Evolutionary conservation across 2,113 vertebrate species (phyloP), one percentile per base, ranked within the genome.

Genomic region (Strigops habroptila): DNA sequence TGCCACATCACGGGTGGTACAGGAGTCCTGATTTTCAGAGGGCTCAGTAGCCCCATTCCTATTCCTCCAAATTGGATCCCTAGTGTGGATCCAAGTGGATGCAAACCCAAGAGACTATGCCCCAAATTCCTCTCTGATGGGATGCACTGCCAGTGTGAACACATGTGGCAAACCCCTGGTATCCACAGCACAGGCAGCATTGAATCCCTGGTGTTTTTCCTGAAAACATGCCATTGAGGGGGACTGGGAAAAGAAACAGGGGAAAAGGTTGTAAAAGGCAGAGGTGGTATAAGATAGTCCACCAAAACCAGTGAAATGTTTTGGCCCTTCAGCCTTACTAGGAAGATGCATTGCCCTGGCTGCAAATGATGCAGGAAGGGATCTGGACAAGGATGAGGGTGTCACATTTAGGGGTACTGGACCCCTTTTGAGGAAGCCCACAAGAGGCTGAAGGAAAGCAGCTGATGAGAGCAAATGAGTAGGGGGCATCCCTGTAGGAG

Each of bases 261-360:
- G 12, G 14, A 3, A 3, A 86, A 77, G 48, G 7, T 53, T 16
- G 3, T 49, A 18, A 52, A 90, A 83, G 30, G 8, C 0, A 7
- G 7, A 3, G 7, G 1, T 31, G 4, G 16, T 70, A 8, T 51
- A 86, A 83, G 53, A 49, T 57, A 57, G 10, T 18, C 22, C n/a
- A 25, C 21, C 46, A 21, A 82, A 85, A 16, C 3, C 28, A 19
- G 27, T 67, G 25, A 51, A 88, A 59, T 2, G 0, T 2, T 82
- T 9, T 41, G 9, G 9, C 10, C 16, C 5, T 12, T 16, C 30
- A 28, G 15, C 14, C 6, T 65, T 51, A 11, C 60, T 55, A n/a
- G 44, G 23, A 67, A 69, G 59, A 19, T 53, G 7, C 0, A 0
- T n/a, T 77, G 19, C 41, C 15, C 37, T 53, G 37, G 4, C 25